Percentiles rank a stretch among this genome's conserved stretches.
Evolutionary conservation across 2,888 invertebrate genomes (phyloP).

Genomic region (Drosophila mayaguana): DNA sequence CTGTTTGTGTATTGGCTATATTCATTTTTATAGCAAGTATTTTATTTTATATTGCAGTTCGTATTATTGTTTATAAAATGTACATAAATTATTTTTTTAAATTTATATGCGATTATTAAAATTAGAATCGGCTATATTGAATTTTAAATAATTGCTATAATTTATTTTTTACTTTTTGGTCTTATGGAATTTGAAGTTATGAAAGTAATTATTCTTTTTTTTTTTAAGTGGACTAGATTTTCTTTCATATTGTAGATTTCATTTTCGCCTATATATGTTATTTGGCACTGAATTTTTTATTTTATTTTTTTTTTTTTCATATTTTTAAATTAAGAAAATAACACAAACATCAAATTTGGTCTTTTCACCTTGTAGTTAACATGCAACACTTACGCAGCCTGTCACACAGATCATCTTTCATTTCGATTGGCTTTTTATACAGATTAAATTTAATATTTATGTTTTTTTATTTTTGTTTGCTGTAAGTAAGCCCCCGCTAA

Average conservation of each 20-base stretch:
- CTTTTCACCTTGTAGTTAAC: background rate
- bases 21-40: background rate
- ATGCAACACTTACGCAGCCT: conserved; percentile 34
- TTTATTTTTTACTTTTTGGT: background rate
- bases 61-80: background rate
- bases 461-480: background rate
- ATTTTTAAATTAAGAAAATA: background rate
- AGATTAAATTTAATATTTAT: background rate
- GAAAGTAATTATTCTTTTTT: background rate
- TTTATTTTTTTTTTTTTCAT: background rate
- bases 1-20: conserved; percentile 26
- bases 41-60: background rate
- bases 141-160: too few species aligned
- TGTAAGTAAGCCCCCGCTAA: background rate
- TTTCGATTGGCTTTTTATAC: background rate
- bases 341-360: background rate
- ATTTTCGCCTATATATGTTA: background rate
- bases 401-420: conserved; percentile 34
- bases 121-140: too few species aligned
- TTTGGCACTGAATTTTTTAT: background rate
- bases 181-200: background rate
- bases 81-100: too few species aligned
- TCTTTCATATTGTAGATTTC: background rate
- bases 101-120: too few species aligned
- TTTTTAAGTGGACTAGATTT: background rate